Evolutionary conservation across 2,113 vertebrate genomes (phyloP), one percentile per base, ranked within the genome.

Genomic region (Heptranchias perlo): DNA sequence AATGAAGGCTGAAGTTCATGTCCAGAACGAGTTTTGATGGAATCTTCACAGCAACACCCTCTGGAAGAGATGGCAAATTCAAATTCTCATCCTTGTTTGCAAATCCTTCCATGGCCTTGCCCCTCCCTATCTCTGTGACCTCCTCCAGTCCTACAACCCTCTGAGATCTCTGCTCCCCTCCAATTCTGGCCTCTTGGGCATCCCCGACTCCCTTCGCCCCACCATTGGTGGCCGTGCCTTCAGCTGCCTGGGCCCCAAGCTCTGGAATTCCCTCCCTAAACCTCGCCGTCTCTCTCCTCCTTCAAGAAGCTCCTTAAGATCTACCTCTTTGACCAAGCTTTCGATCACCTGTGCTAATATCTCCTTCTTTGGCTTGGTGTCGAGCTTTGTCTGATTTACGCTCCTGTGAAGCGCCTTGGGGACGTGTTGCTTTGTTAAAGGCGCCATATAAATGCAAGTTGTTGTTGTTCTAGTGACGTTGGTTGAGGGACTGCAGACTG

Each of bases 1-100:
- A 96, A 1, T 96, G 96, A 0, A 96, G 96, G n/a, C 91, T 0
- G 0, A 97, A 97, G 0, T 0, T 95, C 97, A 96, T 96, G 61
- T 97, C 97, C 97, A 97, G 96, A 96, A 96, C 96, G 78, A 97
- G 96, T 94, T 97, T 96, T 0, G 97, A 97, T 87, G 97, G 97
- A 52, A 97, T 0, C 8, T 93, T 93, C 61, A 93, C 35, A 10
- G 58, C 64, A 58, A 2, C 14, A 7, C 54, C 89, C 89, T 93
- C 89, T 93, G 89, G 2, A 93, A 93, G 18, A 93, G 35, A 93
- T 1, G 44, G 58, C 58, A 62, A 82, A 11, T 93, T 23, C 25
- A 39, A 62, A 47, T 62, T n/a, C 49, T 62, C 89, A 93, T 93
- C 35, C 14, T 39, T 93, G 35, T 35, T 18, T 62, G 1, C 89